These are phyloP conservation scores for Paraescarpia echinospica DNA, from an alignment of 1,140 invertebrate genomes.

Conservation along the genomic window DNA sequence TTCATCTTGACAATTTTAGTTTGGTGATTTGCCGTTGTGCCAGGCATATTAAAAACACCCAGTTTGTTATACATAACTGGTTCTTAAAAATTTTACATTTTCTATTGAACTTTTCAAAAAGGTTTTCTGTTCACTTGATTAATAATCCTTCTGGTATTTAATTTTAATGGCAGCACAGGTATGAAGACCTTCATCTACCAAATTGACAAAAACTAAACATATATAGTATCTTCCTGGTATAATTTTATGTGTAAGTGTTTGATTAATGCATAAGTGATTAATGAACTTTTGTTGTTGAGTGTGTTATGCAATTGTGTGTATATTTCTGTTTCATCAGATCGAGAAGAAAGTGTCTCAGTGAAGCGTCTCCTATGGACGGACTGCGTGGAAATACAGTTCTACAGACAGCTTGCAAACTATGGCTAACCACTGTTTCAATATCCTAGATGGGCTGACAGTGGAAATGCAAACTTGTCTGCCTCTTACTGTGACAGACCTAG, in stretches of 20 bases:
- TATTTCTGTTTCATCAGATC: background rate
- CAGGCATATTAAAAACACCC: too few species aligned
- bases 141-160: too few species aligned
- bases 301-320: background rate
- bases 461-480: background rate
- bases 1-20: too few species aligned
- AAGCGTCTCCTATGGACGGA: background rate
- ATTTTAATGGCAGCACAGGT: too few species aligned
- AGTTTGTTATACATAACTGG: too few species aligned
- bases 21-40: too few species aligned
- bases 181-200: too few species aligned
- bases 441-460: background rate
- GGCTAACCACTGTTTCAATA: background rate
- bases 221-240: too few species aligned
- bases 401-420: background rate
- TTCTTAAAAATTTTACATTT: too few species aligned
- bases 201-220: too few species aligned
- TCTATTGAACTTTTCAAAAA: too few species aligned
- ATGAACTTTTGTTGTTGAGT: background rate
- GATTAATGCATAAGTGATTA: background rate
- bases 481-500: background rate
- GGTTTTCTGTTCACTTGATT: too few species aligned
- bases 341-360: background rate
- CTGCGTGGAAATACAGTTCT: background rate
- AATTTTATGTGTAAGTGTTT: background rate